Base-by-base conservation (phyloP, 2,797 vertebrate genomes). In the Coilia nasus region DNA sequence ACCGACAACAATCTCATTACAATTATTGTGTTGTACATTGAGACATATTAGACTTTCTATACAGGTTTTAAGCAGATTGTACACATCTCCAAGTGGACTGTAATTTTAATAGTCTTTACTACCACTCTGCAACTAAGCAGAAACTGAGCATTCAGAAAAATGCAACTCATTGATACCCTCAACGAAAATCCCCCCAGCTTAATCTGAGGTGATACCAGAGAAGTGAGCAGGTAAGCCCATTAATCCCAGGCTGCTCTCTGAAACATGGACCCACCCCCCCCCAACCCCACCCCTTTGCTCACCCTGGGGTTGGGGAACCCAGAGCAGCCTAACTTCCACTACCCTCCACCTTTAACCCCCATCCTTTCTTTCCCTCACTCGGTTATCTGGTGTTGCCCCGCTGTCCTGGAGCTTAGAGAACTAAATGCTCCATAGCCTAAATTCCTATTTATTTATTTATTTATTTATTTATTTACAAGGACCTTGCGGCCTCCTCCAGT, bases 141-240 rank as follows among this genome's bases (percentile, higher is more conserved):
- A 41, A 41, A 41, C 62, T 25, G 25, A 10, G 62, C 62, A 11
- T 25, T 64, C 62, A 64, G 64, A 71, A 71, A 67, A 71, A 25
- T 15, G 4, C 35, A 41, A 41, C 64, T 71, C 64, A 31, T 71
- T 71, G 25, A 71, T 71, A 71, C 31, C 25, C 64, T 31, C 28
- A 71, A 25, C 1, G 15, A 35, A 71, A 71, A 25, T 71, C 64
- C 64, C 25, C 14, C 0, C 14, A 25, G 62, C 62, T 31, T 71
- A 17, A 25, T 71, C 64, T 31, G 12, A 71, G 64, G 12, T 71
- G 64, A 35, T 28, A 71, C 64, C 15, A 71, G 64, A 71, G 64
- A 35, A 71, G 64, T 35, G 64, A 71, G 64, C 64, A 71, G 64
- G 64, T 71, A 71, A 71, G 64, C 64, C 28, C 64, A 28, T 71